phyloP scores from a whole-genome alignment of 2,888 invertebrate species.

The Uropetala carovei region DNA sequence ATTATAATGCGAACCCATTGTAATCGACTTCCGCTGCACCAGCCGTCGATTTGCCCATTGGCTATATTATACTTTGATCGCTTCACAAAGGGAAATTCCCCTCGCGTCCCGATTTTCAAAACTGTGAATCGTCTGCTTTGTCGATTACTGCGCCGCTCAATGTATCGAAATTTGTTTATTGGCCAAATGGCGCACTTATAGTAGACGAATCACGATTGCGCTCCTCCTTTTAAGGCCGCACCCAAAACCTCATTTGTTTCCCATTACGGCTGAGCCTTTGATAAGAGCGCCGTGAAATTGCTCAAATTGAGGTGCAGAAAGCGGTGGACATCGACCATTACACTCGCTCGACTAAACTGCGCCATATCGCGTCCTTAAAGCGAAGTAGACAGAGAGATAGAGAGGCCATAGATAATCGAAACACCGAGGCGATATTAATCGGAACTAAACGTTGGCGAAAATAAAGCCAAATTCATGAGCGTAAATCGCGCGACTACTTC shows the following conservation, averaged over 20 bases:
- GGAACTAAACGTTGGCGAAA: too few relatives aligned
- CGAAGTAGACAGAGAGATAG: not conserved
- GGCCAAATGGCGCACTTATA: not conserved
- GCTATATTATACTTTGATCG: not conserved
- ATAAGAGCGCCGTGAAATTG: conserved; percentile 21
- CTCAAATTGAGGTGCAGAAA: not conserved
- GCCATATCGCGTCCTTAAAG: not conserved
- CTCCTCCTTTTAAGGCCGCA: not conserved
- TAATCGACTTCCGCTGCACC: not conserved
- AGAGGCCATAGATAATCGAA: too few relatives aligned
- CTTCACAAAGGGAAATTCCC: not conserved
- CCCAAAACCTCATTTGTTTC: conserved; percentile 28
- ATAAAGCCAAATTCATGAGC: too few relatives aligned
- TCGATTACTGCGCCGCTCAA: not conserved
- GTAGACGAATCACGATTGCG: not conserved
- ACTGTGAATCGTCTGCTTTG: not conserved
- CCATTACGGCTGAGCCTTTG: not conserved
- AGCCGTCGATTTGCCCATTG: not conserved
- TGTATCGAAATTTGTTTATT: conserved; percentile 8
- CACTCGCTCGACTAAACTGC: not conserved
- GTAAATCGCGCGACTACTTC: too few relatives aligned
- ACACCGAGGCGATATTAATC: too few relatives aligned
- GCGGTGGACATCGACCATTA: conserved; percentile 21
- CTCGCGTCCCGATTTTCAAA: not conserved
- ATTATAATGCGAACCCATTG: not conserved